Conservation (phyloP, 2,888 invertebrate genomes). For the Eristalinus sepulchralis region DNA sequence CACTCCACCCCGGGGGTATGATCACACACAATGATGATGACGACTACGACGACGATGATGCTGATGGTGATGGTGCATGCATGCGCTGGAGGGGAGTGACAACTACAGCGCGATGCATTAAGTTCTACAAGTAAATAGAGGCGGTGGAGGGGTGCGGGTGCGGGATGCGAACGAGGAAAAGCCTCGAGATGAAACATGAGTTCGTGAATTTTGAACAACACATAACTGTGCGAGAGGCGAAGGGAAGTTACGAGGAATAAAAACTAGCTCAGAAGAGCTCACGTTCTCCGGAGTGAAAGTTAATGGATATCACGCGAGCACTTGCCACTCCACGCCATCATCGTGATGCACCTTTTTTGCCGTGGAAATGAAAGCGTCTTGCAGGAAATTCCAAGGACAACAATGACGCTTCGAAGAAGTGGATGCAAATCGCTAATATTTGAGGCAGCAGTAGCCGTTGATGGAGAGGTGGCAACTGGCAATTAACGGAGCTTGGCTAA, state of each 20-base stretch:
- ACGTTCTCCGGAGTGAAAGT: not conserved
- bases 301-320: not conserved
- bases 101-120: constrained; percentile 20
- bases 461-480: not conserved
- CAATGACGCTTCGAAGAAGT: not conserved
- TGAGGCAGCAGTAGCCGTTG: not conserved
- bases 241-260: not conserved
- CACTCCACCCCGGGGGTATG: constrained; percentile 23
- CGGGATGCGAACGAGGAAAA: not conserved
- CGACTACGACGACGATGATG: not conserved
- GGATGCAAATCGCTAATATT: not conserved
- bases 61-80: not conserved
- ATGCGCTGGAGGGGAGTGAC: not conserved
- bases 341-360: not conserved
- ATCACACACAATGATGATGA: not conserved
- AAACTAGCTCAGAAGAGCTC: constrained; percentile 13
- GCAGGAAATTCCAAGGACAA: not conserved
- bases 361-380: not conserved
- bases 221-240: not conserved
- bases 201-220: constrained; percentile 9
- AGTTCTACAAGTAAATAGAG: constrained; percentile 7
- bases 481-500: not conserved
- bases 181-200: constrained; percentile 18
- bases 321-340: not conserved
- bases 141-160: too few relatives aligned